phyloP scores from a whole-genome alignment of 2,113 vertebrate genomes.

The Microcebus griseorufus region DNA sequence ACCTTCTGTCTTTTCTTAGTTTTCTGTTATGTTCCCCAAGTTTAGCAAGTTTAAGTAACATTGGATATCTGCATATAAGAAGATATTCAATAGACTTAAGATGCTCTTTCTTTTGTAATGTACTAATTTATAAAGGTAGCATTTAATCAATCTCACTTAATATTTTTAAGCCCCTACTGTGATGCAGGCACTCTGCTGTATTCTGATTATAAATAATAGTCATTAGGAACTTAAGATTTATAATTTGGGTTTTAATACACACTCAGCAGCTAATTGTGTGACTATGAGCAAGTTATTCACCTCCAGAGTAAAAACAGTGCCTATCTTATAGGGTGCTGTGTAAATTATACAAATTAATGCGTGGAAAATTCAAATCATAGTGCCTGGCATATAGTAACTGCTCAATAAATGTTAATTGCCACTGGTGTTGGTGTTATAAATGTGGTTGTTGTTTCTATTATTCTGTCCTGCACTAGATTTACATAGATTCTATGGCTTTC shows the following conservation, averaged over 20 bases:
- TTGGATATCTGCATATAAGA: not conserved
- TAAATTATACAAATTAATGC: not conserved
- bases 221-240: conserved; percentile 11
- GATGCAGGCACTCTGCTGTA: not conserved
- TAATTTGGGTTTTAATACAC: not conserved
- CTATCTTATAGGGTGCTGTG: not conserved
- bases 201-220: conserved; percentile 5
- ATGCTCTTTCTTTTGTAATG: not conserved
- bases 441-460: not conserved
- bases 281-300: not conserved
- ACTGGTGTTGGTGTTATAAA: not conserved
- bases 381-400: not conserved
- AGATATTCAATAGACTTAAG: not conserved
- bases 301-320: not conserved
- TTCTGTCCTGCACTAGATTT: not conserved
- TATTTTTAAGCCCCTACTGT: not conserved
- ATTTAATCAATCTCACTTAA: conserved; percentile 25
- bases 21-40: not conserved
- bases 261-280: not conserved
- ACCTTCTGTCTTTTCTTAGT: not conserved
- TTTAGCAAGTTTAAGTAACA: conserved; percentile 16
- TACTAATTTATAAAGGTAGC: not conserved
- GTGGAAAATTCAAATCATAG: conserved; percentile 14
- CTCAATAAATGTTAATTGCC: not conserved
- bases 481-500: not conserved